Conservation (phyloP, 2,797 vertebrate genomes). For the Sebastes itinus region DNA sequence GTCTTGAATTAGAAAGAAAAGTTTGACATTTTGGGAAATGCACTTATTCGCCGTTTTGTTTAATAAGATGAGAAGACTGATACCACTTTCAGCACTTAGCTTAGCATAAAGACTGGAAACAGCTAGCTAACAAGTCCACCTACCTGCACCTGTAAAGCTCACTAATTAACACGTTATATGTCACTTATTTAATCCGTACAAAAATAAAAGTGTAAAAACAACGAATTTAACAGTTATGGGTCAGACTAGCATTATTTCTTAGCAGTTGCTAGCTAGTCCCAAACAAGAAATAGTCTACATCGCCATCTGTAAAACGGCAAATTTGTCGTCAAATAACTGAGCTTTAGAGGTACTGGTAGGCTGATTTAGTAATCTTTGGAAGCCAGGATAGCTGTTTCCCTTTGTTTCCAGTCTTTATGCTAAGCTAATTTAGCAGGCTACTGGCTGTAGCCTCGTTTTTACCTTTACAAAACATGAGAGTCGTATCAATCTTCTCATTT, state of each 20-base stretch:
- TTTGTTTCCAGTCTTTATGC: background rate
- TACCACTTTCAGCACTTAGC: background rate
- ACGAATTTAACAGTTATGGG: background rate
- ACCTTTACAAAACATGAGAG: background rate
- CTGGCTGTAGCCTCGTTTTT: background rate
- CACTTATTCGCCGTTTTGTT: background rate
- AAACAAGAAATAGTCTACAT: background rate
- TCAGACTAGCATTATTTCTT: background rate
- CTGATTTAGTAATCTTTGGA: background rate
- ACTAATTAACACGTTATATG: no score
- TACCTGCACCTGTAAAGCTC: no score
- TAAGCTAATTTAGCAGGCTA: background rate
- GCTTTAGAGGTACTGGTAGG: background rate
- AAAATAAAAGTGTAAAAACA: background rate
- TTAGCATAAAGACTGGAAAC: background rate
- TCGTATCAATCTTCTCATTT: background rate
- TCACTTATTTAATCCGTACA: background rate
- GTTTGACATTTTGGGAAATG: background rate
- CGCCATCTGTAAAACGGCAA: background rate
- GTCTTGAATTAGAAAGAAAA: background rate
- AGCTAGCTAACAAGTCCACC: no score
- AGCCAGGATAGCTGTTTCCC: background rate
- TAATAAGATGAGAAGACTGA: background rate
- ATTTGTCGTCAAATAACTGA: background rate
- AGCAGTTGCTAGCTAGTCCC: background rate